Evolutionary conservation across 2,113 vertebrate species (phyloP).

Genomic region (Eira barbara): DNA sequence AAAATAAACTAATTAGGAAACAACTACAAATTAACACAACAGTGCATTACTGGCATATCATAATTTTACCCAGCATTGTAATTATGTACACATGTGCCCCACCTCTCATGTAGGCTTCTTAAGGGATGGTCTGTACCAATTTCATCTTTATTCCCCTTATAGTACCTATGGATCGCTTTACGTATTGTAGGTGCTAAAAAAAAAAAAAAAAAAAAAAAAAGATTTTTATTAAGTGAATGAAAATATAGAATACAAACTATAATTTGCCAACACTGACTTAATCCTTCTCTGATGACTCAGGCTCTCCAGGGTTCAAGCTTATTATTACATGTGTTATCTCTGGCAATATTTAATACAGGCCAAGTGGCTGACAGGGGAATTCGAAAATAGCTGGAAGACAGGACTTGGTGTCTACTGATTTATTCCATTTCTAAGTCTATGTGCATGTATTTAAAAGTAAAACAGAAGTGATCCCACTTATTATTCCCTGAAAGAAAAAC

Average conservation of each 20-base stretch:
- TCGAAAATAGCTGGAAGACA: slow-evolving; percentile 3
- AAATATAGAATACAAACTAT: slow-evolving; percentile 14
- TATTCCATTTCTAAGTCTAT: neutral
- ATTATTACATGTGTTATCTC: neutral
- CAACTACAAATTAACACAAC: neutral
- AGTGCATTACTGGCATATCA: neutral
- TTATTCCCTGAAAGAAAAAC: neutral
- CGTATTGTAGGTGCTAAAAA: neutral
- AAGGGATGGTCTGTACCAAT: neutral
- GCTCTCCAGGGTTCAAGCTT: neutral
- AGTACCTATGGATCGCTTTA: neutral
- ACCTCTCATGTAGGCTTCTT: neutral
- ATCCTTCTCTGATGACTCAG: slow-evolving; percentile 3
- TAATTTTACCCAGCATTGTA: neutral
- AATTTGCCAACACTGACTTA: neutral
- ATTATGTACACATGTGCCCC: neutral
- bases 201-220: too few relatives aligned
- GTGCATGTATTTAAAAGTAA: slow-evolving; percentile 18
- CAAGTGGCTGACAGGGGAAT: slow-evolving; percentile 34
- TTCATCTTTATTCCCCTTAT: neutral
- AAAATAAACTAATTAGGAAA: slow-evolving; percentile 27
- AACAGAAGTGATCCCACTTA: neutral
- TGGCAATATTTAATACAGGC: neutral
- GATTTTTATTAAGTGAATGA: slow-evolving; percentile 33
- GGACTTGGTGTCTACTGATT: neutral